These are phyloP conservation scores for Falco punctatus DNA, from an alignment of 2,113 vertebrate genomes.

Conservation along the genomic window DNA sequence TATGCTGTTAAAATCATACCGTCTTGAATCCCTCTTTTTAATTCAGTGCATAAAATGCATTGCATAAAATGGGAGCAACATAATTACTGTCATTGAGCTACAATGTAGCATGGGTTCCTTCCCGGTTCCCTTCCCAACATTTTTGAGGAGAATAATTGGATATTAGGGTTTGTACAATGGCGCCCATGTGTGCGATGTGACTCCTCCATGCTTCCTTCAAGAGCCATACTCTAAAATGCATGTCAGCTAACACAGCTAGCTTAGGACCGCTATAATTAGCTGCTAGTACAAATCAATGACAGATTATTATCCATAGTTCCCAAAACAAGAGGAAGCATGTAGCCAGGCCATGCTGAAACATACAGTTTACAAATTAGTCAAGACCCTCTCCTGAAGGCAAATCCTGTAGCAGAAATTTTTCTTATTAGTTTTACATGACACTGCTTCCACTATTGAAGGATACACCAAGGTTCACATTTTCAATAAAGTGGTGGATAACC, in stretches of 20 bases:
- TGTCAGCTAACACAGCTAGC: neutral
- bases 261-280: neutral
- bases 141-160: neutral
- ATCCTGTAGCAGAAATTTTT: neutral
- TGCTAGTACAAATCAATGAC: neutral
- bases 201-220: neutral
- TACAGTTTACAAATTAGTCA: neutral
- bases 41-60: neutral
- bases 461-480: neutral
- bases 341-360: neutral
- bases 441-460: neutral
- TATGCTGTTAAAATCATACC: neutral
- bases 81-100: neutral
- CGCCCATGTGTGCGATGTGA: neutral
- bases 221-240: neutral
- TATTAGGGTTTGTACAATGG: neutral
- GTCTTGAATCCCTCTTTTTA: neutral
- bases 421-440: neutral
- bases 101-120: neutral
- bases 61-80: neutral
- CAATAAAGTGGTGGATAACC: neutral
- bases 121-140: rapidly evolving
- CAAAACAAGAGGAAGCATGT: neutral
- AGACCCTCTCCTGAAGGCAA: neutral
- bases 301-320: neutral